Conservation (phyloP, 1,140 invertebrate species). For the Andricus grossulariae region DNA sequence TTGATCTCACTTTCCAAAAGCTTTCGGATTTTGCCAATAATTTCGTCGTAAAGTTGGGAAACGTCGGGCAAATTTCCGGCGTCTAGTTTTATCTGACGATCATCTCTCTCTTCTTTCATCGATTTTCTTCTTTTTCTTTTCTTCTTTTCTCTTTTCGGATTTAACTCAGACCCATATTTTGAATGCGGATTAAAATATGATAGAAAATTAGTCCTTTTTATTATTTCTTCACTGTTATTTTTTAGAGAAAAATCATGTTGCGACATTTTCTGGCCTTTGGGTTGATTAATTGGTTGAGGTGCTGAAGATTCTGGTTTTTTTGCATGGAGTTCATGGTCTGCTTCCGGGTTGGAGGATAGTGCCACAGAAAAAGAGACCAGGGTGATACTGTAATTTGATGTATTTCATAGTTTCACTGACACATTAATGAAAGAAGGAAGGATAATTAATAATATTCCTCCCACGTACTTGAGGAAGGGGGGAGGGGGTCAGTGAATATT, state of each 20-base stretch:
- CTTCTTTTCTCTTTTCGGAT: background rate
- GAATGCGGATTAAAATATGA: background rate
- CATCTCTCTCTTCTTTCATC: background rate
- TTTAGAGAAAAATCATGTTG: background rate
- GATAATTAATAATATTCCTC: too few relatives aligned
- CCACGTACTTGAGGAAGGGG: too few relatives aligned
- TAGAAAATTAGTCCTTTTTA: background rate
- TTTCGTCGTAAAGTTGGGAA: constrained; percentile 38
- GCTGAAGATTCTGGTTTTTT: background rate
- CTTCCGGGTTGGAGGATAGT: constrained; percentile 15
- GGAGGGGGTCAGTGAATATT: too few relatives aligned
- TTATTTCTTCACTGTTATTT: background rate
- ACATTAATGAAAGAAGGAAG: too few relatives aligned
- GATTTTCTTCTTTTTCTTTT: constrained; percentile 5
- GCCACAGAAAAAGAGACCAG: constrained; percentile 40
- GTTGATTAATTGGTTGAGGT: background rate
- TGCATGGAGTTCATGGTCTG: background rate
- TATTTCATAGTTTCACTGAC: background rate
- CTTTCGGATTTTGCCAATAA: constrained; percentile 39
- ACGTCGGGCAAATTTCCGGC: constrained; percentile 27
- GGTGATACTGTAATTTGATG: constrained; percentile 43
- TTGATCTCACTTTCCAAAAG: constrained; percentile 25
- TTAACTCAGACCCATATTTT: background rate
- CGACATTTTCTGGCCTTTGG: background rate
- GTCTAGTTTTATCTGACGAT: constrained; percentile 32